Conservation (phyloP, 2,113 vertebrate species). For the Meriones unguiculatus region DNA sequence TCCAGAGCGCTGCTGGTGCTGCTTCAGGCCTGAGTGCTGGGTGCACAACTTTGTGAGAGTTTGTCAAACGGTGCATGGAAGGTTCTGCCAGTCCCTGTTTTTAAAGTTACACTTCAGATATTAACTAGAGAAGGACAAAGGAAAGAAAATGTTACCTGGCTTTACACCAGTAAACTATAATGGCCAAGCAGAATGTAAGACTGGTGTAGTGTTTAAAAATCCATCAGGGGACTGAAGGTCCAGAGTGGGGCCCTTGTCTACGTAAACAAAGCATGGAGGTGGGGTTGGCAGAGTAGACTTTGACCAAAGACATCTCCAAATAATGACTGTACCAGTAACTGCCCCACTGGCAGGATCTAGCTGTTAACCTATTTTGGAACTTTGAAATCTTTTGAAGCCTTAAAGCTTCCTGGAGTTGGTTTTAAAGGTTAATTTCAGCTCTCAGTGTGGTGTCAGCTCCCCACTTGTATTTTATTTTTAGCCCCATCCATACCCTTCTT, state of each 20-base stretch:
- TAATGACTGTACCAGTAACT: background rate
- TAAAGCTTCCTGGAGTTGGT: background rate
- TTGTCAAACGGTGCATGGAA: background rate
- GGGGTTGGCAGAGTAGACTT: background rate
- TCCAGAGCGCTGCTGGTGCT: background rate
- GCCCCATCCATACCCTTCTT: background rate
- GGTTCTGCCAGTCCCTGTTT: background rate
- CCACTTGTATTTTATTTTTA: background rate
- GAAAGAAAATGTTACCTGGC: background rate
- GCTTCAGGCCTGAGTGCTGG: background rate
- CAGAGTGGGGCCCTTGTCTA: background rate
- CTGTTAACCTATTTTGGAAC: constrained; percentile 1
- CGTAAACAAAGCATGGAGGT: background rate
- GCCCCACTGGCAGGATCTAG: background rate
- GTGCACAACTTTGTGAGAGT: background rate
- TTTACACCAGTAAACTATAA: background rate
- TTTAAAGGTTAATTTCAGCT: constrained; percentile 9
- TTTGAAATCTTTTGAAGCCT: background rate
- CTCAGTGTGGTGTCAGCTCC: background rate
- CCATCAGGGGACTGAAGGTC: background rate
- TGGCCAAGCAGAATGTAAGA: background rate
- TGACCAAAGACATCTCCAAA: background rate
- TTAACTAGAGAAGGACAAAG: background rate
- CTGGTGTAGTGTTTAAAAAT: constrained; percentile 36
- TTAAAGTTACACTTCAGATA: constrained; percentile 11